A percentile compares a stretch with the other conserved stretches of the same genome.
These are phyloP conservation scores for Oreochromis aureus DNA, from an alignment of 2,113 vertebrate species.

Conservation along the genomic window DNA sequence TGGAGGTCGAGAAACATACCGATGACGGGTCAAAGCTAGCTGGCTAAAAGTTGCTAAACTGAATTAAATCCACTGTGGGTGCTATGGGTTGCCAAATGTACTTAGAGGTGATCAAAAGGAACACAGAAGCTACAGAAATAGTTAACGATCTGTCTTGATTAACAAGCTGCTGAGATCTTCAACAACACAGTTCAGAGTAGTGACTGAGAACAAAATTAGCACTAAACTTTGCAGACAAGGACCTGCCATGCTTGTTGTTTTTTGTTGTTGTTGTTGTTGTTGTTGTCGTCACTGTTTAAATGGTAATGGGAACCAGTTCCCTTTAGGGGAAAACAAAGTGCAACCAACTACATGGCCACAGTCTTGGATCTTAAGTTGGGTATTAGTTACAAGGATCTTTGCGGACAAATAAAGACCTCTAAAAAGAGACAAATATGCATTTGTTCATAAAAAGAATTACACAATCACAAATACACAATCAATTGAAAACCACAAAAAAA, in stretches of 20 bases:
- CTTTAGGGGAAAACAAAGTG: background rate
- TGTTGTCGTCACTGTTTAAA: background rate
- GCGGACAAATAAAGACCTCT: background rate
- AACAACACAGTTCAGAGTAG: background rate
- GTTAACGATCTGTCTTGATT: background rate
- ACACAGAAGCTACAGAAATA: background rate
- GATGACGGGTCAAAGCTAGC: background rate
- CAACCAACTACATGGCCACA: background rate
- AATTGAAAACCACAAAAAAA: background rate
- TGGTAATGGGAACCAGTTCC: background rate
- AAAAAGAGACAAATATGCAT: background rate
- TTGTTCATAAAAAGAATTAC: too few relatives aligned
- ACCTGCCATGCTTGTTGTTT: background rate
- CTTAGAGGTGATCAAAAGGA: background rate
- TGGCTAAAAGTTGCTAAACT: background rate
- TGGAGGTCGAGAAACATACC: background rate
- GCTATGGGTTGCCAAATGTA: background rate
- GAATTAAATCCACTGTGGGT: background rate
- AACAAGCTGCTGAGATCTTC: background rate
- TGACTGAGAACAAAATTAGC: background rate
- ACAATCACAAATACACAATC: background rate
- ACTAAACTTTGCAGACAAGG: background rate
- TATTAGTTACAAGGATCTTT: background rate
- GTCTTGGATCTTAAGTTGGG: background rate
- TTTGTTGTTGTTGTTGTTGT: background rate